These are phyloP conservation scores for Platycercus adscitus DNA, from an alignment of 2,113 vertebrate genomes.

Conservation along the genomic window DNA sequence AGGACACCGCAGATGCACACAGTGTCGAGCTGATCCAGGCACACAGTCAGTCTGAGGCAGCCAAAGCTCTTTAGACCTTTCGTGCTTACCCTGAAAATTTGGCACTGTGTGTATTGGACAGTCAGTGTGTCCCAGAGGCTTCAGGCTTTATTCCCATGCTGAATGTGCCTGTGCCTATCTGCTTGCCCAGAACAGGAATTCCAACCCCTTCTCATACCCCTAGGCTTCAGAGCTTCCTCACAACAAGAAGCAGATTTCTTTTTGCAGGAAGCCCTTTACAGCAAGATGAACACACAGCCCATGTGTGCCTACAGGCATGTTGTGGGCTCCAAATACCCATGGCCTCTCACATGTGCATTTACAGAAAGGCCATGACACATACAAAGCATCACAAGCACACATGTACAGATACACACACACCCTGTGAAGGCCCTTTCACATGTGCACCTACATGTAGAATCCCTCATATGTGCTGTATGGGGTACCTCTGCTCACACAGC, in stretches of 20 bases:
- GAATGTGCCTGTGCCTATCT: accelerated
- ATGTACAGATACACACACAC: neutral
- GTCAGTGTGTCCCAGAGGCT: accelerated
- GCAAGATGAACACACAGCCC: too few species aligned
- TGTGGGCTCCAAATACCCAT: neutral
- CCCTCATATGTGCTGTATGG: neutral
- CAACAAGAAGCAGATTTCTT: neutral
- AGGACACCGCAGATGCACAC: accelerated
- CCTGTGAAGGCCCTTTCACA: neutral
- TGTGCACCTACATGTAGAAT: accelerated
- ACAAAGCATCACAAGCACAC: neutral
- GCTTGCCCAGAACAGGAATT: neutral
- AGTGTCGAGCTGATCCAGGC: neutral
- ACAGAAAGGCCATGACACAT: neutral
- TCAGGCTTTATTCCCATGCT: neutral
- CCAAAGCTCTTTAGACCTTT: neutral
- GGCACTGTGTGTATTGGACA: accelerated
- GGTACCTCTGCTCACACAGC: neutral
- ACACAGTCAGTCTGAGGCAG: neutral
- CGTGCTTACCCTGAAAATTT: neutral
- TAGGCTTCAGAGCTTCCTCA: neutral
- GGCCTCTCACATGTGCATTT: accelerated
- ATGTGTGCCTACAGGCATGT: neutral
- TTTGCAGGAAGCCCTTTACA: neutral
- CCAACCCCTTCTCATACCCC: accelerated